Percentiles rank a stretch among this genome's conserved stretches.
These are phyloP conservation scores for Zhuqinia jingwanae DNA, from an alignment of 2,888 invertebrate species.

Conservation along the genomic window DNA sequence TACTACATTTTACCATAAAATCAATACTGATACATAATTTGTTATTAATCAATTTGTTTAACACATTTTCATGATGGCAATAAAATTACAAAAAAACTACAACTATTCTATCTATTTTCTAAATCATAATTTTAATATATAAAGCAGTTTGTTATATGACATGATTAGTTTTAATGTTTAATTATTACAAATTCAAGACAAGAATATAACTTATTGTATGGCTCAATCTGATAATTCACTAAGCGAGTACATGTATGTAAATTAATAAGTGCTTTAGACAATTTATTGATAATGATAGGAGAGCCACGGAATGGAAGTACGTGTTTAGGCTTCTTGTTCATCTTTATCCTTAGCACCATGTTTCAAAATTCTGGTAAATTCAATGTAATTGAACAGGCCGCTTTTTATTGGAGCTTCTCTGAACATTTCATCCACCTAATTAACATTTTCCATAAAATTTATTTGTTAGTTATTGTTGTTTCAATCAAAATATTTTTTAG, in stretches of 20 bases:
- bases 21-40: background rate
- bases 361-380: constrained; percentile 99
- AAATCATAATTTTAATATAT: background rate
- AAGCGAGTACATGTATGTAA: background rate
- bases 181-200: background rate
- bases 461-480: too few relatives aligned
- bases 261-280: background rate
- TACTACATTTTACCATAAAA: too few relatives aligned
- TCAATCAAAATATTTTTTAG: too few relatives aligned
- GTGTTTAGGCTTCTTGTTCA: constrained; percentile 87
- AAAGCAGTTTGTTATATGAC: background rate
- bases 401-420: constrained; percentile 98
- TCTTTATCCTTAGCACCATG: constrained; percentile 99
- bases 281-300: background rate
- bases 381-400: constrained; percentile 97
- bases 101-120: too few relatives aligned
- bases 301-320: constrained; percentile 73
- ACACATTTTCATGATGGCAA: background rate
- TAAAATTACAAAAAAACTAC: background rate
- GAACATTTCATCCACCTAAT: constrained; percentile 98
- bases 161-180: background rate
- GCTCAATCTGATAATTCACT: background rate
- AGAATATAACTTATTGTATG: background rate
- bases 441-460: too few relatives aligned
- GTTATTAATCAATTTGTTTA: background rate